Evolutionary conservation across 1,140 invertebrate genomes (phyloP).

Genomic region (Hestina assimilis): DNA sequence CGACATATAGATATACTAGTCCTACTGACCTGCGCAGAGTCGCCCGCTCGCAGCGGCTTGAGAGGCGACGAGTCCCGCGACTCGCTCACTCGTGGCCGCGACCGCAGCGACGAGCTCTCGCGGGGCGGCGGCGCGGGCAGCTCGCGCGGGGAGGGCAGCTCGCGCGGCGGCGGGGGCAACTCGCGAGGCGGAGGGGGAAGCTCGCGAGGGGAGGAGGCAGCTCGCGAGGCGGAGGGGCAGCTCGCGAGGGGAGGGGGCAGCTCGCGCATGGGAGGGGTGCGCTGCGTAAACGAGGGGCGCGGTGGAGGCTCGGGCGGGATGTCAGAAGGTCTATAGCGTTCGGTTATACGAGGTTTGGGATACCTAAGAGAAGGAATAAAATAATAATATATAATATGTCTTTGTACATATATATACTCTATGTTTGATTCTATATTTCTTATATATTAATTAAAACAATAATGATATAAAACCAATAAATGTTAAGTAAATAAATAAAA

Average conservation of each 20-base stretch:
- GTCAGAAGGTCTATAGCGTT: slow-evolving; percentile 14
- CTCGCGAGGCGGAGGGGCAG: slow-evolving; percentile 9
- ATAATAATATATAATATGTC: too few relatives aligned
- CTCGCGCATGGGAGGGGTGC: background rate
- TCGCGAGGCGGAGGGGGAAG: slow-evolving; percentile 2
- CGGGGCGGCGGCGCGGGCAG: slow-evolving; percentile 1
- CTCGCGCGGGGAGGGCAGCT: slow-evolving; percentile 17
- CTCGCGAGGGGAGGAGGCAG: slow-evolving; percentile 7
- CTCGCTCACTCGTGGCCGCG: background rate
- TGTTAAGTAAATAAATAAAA: background rate
- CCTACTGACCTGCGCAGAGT: slow-evolving; percentile 28
- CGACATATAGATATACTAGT: too few relatives aligned
- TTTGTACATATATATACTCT: too few relatives aligned
- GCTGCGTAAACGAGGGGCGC: slow-evolving; percentile 2
- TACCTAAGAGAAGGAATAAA: slow-evolving; percentile 16
- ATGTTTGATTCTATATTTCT: too few relatives aligned
- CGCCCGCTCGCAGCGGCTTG: slow-evolving; percentile 39
- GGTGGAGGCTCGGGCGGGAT: slow-evolving; percentile 12
- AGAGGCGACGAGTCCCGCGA: slow-evolving; percentile 28
- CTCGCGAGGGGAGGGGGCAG: slow-evolving; percentile 4
- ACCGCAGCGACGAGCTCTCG: slow-evolving; percentile 4
- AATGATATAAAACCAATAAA: too few relatives aligned
- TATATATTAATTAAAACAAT: too few relatives aligned
- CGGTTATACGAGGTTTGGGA: slow-evolving; percentile 20
- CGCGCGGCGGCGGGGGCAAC: background rate